Conservation (phyloP, 1,140 invertebrate species). For the Aporrectodea caliginosa region DNA sequence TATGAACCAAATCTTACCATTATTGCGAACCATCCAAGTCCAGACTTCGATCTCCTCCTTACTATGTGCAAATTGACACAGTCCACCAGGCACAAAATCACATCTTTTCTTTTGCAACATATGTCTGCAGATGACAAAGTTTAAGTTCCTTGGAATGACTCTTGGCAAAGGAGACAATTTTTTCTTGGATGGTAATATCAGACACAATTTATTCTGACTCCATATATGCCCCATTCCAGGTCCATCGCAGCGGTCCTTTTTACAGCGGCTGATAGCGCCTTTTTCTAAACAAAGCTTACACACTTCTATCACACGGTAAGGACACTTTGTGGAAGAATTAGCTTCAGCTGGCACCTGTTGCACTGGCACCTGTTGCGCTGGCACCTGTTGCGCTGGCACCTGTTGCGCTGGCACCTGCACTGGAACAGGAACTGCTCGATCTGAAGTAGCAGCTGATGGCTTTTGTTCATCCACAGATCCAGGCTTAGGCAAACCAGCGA, state of each 20-base stretch:
- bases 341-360: too few relatives aligned
- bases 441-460: too few relatives aligned
- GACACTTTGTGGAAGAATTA: conserved; percentile 14
- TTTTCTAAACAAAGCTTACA: conserved; percentile 27
- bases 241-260: background rate
- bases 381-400: too few relatives aligned
- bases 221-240: conserved; percentile 3
- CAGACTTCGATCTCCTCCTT: conserved; percentile 74
- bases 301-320: conserved; percentile 13
- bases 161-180: conserved; percentile 41
- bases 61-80: conserved; percentile 85
- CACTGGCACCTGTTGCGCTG: too few relatives aligned
- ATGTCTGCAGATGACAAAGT: conserved; percentile 43
- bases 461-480: too few relatives aligned
- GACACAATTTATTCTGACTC: conserved; percentile 29
- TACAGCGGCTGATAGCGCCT: background rate
- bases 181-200: conserved; percentile 39
- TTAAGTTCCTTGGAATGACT: conserved; percentile 38
- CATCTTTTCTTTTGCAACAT: conserved; percentile 41
- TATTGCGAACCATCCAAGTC: conserved; percentile 35
- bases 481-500: too few relatives aligned
- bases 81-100: conserved; percentile 63
- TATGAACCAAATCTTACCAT: conserved; percentile 27
- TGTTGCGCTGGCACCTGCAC: too few relatives aligned
- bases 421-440: too few relatives aligned